Conservation (phyloP, 2,888 invertebrate genomes). For the Lithosia quadra region DNA sequence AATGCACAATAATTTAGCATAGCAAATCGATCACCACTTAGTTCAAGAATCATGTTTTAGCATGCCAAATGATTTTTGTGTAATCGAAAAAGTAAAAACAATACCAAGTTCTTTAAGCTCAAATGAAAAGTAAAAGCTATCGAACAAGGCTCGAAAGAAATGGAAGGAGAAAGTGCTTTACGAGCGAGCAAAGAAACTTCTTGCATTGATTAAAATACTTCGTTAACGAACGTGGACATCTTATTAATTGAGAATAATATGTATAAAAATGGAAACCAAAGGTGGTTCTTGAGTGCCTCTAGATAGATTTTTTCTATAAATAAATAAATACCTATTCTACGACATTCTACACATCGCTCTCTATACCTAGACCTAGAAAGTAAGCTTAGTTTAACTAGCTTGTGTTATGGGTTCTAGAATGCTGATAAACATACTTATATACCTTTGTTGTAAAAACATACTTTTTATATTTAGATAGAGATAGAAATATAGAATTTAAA, state of each 20-base stretch:
- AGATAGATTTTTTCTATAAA: too few species aligned
- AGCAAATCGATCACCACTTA: conserved; percentile 34
- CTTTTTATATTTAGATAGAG: too few species aligned
- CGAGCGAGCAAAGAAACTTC: conserved; percentile 51
- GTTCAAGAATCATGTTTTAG: conserved; percentile 30
- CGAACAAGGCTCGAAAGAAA: conserved; percentile 58
- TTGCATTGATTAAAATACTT: conserved; percentile 62
- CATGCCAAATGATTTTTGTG: conserved; percentile 51
- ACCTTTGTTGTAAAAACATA: too few species aligned
- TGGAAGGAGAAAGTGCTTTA: conserved; percentile 62
- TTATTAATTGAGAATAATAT: conserved; percentile 47
- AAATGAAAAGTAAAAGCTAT: conserved; percentile 62
- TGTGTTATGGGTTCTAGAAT: too few species aligned
- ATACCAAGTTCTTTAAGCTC: conserved; percentile 57
- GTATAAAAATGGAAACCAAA: conserved; percentile 33
- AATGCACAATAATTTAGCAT: conserved; percentile 36
- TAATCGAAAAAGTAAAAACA: conserved; percentile 61
- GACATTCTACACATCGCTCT: too few species aligned
- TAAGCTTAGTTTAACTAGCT: too few species aligned
- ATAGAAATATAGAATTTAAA: too few species aligned
- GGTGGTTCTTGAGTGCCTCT: too few species aligned
- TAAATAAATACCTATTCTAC: too few species aligned
- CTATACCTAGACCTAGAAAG: too few species aligned
- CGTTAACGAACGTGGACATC: conserved; percentile 42
- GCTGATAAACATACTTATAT: too few species aligned